phyloP scores from a whole-genome alignment of 1,140 invertebrate species.

The Eumeta japonica region DNA sequence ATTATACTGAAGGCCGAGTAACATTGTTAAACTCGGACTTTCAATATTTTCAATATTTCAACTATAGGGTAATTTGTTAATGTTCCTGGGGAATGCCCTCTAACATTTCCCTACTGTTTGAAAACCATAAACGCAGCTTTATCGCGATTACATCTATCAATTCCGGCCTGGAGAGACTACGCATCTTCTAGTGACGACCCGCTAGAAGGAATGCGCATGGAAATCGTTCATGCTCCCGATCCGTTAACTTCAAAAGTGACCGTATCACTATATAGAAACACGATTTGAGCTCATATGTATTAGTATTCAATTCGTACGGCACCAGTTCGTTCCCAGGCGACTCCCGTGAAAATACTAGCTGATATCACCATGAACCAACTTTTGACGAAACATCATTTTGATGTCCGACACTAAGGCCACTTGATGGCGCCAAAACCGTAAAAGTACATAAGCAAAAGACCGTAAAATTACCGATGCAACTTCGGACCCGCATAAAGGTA shows the following conservation, averaged over 20 bases:
- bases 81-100: slow-evolving; percentile 8
- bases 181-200: slow-evolving; percentile 7
- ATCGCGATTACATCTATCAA: slow-evolving; percentile 4
- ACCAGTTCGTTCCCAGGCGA: slow-evolving; percentile 12
- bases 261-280: slow-evolving; percentile 30
- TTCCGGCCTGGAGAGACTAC: not conserved
- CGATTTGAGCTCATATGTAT: slow-evolving; percentile 35
- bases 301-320: slow-evolving; percentile 26
- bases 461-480: slow-evolving; percentile 37
- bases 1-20: not conserved
- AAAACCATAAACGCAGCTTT: slow-evolving; percentile 11
- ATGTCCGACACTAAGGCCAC: slow-evolving; percentile 32
- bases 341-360: slow-evolving; percentile 40
- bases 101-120: slow-evolving; percentile 5
- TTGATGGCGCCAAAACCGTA: slow-evolving; percentile 32
- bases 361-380: slow-evolving; percentile 26
- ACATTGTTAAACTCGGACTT: not conserved
- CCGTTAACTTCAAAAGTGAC: slow-evolving; percentile 22
- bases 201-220: slow-evolving; percentile 1
- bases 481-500: slow-evolving; percentile 7
- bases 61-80: too few species aligned
- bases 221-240: slow-evolving; percentile 2
- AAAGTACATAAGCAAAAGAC: slow-evolving; percentile 29
- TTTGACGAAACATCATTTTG: slow-evolving; percentile 25
- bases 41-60: too few species aligned